Evolutionary conservation across 2,113 vertebrate genomes (phyloP).

Genomic region (Sterna hirundo): DNA sequence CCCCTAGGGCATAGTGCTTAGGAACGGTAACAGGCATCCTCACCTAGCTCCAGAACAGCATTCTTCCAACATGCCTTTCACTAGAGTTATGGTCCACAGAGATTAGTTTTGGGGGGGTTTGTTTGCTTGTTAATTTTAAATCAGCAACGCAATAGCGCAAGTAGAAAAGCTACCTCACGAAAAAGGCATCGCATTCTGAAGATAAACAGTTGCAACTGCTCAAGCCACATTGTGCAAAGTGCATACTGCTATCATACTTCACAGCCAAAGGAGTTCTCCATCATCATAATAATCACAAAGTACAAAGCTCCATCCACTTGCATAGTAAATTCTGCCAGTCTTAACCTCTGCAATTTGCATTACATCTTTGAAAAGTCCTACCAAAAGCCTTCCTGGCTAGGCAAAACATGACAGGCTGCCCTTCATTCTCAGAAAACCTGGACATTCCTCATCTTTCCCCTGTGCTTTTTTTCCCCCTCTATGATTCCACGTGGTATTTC

Average conservation of each 20-base stretch:
- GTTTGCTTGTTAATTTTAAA: not conserved
- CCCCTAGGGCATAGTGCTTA: not conserved
- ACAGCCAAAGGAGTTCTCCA: not conserved
- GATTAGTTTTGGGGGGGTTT: not conserved
- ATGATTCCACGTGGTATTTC: not conserved
- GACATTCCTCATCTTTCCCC: not conserved
- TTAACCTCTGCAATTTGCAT: not conserved
- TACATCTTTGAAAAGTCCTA: not conserved
- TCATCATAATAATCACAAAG: not conserved
- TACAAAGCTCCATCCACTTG: not conserved
- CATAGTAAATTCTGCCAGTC: not conserved
- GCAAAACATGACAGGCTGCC: not conserved
- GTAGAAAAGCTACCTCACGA: not conserved
- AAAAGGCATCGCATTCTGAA: not conserved
- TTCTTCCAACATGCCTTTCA: not conserved
- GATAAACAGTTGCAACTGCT: not conserved
- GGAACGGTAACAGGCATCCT: not conserved
- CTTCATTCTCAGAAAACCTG: not conserved
- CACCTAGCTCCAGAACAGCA: not conserved
- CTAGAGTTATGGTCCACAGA: not conserved
- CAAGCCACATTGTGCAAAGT: not conserved
- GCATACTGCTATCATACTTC: not conserved
- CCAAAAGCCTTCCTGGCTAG: not conserved
- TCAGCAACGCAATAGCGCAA: not conserved
- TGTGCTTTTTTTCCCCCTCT: not conserved